Evolutionary conservation across 2,797 vertebrate species (phyloP).

Genomic region (Eospalax fontanierii): DNA sequence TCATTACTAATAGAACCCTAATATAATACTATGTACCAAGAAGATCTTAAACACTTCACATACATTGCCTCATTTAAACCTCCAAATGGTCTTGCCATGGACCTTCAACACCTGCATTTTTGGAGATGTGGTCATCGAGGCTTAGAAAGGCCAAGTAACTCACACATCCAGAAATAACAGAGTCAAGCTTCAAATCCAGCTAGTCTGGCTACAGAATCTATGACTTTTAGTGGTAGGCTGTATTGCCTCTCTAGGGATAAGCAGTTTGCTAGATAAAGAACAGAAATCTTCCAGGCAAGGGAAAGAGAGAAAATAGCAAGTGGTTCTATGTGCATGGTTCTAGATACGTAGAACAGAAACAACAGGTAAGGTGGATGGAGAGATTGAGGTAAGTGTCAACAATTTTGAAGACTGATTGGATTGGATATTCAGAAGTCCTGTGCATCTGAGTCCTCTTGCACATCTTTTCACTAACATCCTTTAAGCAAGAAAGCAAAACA

Average conservation of each 20-base stretch:
- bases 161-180: background rate
- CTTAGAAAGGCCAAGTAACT: slow-evolving; percentile 12
- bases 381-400: background rate
- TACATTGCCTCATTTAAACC: background rate
- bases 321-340: background rate
- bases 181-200: background rate
- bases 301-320: background rate
- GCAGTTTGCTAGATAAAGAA: background rate
- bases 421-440: background rate
- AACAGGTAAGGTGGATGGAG: background rate
- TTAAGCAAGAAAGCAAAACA: slow-evolving; percentile 9
- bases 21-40: background rate
- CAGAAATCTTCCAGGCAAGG: background rate
- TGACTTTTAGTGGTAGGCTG: background rate
- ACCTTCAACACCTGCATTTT: background rate
- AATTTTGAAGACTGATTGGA: background rate
- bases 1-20: background rate
- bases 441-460: background rate
- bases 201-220: background rate
- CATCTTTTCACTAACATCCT: background rate
- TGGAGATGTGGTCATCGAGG: background rate
- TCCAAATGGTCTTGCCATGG: background rate
- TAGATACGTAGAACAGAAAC: background rate
- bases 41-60: slow-evolving; percentile 1
- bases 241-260: background rate